These are phyloP conservation scores for Sepiola atlantica DNA, from an alignment of 2,888 invertebrate species.

Conservation along the genomic window DNA sequence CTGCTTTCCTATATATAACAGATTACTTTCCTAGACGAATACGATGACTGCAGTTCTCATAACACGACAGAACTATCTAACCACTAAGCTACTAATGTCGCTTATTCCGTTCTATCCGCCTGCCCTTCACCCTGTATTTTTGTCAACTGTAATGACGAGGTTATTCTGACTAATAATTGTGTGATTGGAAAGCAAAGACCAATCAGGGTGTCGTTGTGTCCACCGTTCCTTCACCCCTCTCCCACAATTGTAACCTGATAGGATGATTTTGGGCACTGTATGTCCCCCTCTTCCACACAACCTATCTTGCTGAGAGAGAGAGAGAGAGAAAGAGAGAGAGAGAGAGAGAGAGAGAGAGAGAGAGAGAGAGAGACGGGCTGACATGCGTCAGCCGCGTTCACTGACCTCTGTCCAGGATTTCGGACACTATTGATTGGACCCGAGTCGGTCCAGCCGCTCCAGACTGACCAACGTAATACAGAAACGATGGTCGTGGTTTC, in stretches of 20 bases:
- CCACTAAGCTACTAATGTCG: not conserved
- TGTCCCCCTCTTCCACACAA: slow-evolving; percentile 22
- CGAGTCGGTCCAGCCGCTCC: not conserved
- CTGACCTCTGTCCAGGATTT: slow-evolving; percentile 32
- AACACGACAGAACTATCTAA: not conserved
- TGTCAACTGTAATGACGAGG: slow-evolving; percentile 3
- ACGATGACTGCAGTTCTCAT: not conserved
- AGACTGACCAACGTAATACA: not conserved
- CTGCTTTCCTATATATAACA: no score
- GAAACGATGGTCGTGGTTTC: not conserved
- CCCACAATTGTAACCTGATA: not conserved
- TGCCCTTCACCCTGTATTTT: not conserved
- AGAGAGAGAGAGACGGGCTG: slow-evolving; percentile 46
- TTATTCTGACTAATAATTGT: slow-evolving; percentile 18
- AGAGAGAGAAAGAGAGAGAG: slow-evolving; percentile 44
- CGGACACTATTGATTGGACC: slow-evolving; percentile 32
- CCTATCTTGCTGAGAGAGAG: slow-evolving; percentile 38
- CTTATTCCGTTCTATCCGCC: not conserved
- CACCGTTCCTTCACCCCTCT: not conserved
- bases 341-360: slow-evolving; percentile 40
- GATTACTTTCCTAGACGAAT: not conserved
- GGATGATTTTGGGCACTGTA: not conserved
- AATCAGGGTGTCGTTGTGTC: not conserved
- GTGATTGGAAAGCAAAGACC: not conserved
- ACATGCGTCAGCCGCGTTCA: slow-evolving; percentile 34